A percentile compares a stretch with the other conserved stretches of the same genome.
Evolutionary conservation across 2,797 vertebrate genomes (phyloP).

Genomic region (Pseudotriccus pelzelni): DNA sequence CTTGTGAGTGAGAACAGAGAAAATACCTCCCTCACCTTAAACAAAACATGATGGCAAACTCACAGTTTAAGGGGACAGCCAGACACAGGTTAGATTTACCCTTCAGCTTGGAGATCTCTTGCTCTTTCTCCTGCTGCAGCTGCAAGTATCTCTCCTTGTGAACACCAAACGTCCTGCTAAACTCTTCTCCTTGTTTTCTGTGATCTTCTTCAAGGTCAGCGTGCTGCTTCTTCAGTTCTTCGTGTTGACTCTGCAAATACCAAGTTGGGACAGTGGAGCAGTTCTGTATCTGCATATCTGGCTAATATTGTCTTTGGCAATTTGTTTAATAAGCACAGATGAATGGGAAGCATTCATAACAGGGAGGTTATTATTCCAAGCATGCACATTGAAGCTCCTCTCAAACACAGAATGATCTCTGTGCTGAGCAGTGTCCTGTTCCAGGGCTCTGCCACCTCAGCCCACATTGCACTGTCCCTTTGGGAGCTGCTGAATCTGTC

Average conservation of each 20-base stretch:
- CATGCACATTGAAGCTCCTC: background rate
- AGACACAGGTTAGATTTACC: constrained; percentile 72
- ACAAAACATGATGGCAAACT: background rate
- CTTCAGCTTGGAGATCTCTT: constrained; percentile 90
- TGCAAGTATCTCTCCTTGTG: constrained; percentile 86
- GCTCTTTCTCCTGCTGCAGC: constrained; percentile 88
- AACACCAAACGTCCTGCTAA: constrained; percentile 83
- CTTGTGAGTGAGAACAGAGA: background rate
- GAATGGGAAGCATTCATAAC: constrained; percentile 35
- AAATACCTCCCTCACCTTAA: background rate
- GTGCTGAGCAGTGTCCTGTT: background rate
- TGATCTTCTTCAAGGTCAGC: constrained; percentile 90
- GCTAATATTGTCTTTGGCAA: constrained; percentile 39
- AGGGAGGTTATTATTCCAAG: constrained; percentile 45
- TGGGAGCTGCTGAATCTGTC: background rate
- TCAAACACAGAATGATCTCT: constrained; percentile 13
- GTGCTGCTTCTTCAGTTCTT: constrained; percentile 93
- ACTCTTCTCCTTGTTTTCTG: constrained; percentile 87
- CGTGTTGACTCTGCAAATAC: constrained; percentile 89
- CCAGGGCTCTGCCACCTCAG: background rate
- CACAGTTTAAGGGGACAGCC: background rate
- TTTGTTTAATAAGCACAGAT: constrained; percentile 19
- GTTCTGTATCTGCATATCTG: background rate
- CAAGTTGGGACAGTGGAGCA: constrained; percentile 11
- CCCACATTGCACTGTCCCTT: background rate